phyloP scores from a whole-genome alignment of 2,113 vertebrate species.

The Accipiter cooperii region DNA sequence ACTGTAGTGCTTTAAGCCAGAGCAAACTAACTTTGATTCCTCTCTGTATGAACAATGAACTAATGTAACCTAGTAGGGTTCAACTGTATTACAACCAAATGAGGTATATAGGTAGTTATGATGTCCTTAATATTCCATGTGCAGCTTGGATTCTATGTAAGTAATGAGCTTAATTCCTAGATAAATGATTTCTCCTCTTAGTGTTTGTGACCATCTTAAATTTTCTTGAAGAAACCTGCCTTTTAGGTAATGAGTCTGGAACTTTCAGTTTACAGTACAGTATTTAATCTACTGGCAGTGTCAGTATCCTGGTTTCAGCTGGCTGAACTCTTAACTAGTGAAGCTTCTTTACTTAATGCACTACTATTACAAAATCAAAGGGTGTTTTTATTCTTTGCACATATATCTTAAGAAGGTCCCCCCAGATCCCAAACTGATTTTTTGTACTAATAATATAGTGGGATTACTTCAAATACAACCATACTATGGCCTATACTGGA shows the following conservation, averaged over 20 bases:
- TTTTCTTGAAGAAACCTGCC: background rate
- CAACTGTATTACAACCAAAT: background rate
- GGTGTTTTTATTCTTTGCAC: background rate
- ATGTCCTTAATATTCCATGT: background rate
- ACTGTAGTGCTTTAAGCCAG: background rate
- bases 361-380: background rate
- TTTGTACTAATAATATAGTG: background rate
- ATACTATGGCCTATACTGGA: background rate
- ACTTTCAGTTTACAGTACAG: background rate
- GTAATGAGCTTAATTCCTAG: background rate
- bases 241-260: background rate
- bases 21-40: background rate
- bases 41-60: background rate
- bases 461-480: background rate
- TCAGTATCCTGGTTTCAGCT: background rate
- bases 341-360: background rate
- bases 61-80: background rate
- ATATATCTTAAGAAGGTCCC: background rate
- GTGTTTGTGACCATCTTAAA: background rate
- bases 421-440: background rate
- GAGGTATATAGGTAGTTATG: background rate
- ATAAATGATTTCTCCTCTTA: background rate
- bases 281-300: background rate
- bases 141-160: background rate
- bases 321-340: background rate